Percentiles rank a stretch among this genome's conserved stretches.
Evolutionary conservation across 2,888 invertebrate genomes (phyloP).

Genomic region (Diploptera punctata): DNA sequence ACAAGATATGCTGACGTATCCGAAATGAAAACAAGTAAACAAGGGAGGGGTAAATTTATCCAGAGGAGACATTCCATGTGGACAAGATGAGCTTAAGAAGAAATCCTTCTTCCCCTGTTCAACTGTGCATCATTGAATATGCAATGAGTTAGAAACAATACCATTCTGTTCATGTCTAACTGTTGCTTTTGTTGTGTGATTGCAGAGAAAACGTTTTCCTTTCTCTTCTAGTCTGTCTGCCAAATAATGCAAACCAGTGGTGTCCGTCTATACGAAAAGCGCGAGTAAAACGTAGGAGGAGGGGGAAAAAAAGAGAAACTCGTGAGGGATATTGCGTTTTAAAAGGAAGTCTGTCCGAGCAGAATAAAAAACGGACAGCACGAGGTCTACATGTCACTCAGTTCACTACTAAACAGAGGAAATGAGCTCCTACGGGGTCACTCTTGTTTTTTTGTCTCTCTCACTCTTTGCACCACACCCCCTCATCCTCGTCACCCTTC

Average conservation of each 20-base stretch:
- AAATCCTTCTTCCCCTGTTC: conserved; percentile 15
- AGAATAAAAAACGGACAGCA: conserved; percentile 26
- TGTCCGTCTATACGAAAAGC: background rate
- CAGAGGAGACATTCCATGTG: conserved; percentile 31
- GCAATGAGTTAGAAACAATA: conserved; percentile 39
- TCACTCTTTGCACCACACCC: background rate
- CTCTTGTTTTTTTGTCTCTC: background rate
- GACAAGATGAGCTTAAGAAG: conserved; percentile 38
- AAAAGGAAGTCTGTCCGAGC: conserved; percentile 36
- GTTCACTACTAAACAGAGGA: conserved; percentile 29
- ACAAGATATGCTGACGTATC: background rate
- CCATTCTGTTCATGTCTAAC: conserved; percentile 6
- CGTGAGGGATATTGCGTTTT: conserved; percentile 38
- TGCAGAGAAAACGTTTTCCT: conserved; percentile 13
- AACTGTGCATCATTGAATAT: conserved; percentile 41
- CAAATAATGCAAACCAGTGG: conserved; percentile 25
- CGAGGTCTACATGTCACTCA: conserved; percentile 17
- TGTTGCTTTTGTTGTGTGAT: conserved; percentile 21
- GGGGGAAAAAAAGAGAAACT: background rate
- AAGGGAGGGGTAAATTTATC: background rate
- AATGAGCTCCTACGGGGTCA: conserved; percentile 25
- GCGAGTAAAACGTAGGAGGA: background rate
- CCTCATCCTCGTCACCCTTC: background rate
- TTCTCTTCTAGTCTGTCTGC: conserved; percentile 20
- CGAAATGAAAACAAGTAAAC: conserved; percentile 8